Base-by-base conservation (phyloP, 1,140 invertebrate genomes). In the Grapholita molesta region DNA sequence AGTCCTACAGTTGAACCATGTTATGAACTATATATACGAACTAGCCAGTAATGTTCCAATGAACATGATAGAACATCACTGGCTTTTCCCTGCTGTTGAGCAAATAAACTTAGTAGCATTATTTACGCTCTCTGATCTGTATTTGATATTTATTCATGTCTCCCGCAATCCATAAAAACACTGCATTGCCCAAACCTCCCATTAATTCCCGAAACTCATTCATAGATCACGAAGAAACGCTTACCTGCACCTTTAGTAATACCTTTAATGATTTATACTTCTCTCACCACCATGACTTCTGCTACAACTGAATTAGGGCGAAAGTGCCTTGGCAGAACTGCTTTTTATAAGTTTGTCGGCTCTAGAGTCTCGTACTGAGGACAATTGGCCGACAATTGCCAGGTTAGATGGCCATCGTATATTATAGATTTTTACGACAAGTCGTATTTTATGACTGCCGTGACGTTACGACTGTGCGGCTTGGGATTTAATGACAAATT, bases 321-420 rank as follows among this genome's bases (percentile, higher is more conserved):
- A 18, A 18, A 3, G 6, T 61, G 23, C 4, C 24, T 30, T 12
- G 23, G 6, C 24, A 15, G 24, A 18, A 8, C n/a, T 23, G 23
- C 23, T 61, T 12, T 15, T 6, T 3, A 6, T 61, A 61, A 61
- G 55, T 66, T 66, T 28, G 32, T 38, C 38, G 9, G 3, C n/a
- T n/a, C 7, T 3, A 70, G 71, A 71, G 77, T 77, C 75, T 70
- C 78, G 78, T 73, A 74, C 72, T 76, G 78, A 78, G 74, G 72
- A 79, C 80, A 86, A 88, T 86, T 82, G 80, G 71, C 77, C 77
- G 71, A 78, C 85, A 83, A 86, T 86, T 85, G 83, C 82, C 76
- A 79, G 71, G 55, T 52, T 69, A 68, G 72, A 80, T 78, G 76
- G 69, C 61, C 66, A 71, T 83, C 82, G 78, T 85, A 85, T 79